Conservation (phyloP, 1,140 invertebrate genomes). For the Drosophila ercepeae region DNA sequence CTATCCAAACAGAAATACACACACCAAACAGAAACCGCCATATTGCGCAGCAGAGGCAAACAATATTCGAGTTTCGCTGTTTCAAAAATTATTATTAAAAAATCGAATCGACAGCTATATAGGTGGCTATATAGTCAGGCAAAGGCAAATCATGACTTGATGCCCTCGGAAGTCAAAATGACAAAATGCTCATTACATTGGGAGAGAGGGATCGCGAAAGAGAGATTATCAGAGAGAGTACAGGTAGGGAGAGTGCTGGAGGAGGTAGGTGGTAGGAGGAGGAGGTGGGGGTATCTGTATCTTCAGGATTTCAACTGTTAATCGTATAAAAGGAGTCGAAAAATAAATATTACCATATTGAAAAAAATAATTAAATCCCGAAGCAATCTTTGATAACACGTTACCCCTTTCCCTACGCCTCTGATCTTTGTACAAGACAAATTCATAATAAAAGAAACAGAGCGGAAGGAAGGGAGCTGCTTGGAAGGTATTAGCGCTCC, state of each 20-base stretch:
- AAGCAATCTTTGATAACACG: too few relatives aligned
- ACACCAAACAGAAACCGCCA: conserved; percentile 40
- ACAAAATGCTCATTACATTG: conserved; percentile 61
- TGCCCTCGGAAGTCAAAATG: conserved; percentile 56
- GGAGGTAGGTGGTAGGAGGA: background rate
- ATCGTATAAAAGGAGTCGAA: too few relatives aligned
- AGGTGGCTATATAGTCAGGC: background rate
- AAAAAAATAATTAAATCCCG: too few relatives aligned
- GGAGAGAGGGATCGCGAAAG: conserved; percentile 26
- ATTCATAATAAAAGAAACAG: conserved; percentile 61
- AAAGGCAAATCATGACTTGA: conserved; percentile 69
- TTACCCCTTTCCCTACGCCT: background rate
- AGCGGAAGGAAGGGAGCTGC: conserved; percentile 72
- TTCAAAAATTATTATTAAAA: background rate
- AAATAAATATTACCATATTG: too few relatives aligned
- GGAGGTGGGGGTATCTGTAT: conserved; percentile 50
- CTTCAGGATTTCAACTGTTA: too few relatives aligned
- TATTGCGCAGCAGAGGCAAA: conserved; percentile 70
- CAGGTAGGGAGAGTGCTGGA: conserved; percentile 40
- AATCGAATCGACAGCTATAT: conserved; percentile 36
- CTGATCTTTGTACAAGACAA: conserved; percentile 62
- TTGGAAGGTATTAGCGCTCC: conserved; percentile 35
- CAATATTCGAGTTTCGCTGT: conserved; percentile 29
- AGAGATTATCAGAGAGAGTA: conserved; percentile 57
- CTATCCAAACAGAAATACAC: conserved; percentile 63